Evolutionary conservation across 2,113 vertebrate genomes (phyloP), one percentile per base, ranked within the genome.

Genomic region (Toxotes chatareus): DNA sequence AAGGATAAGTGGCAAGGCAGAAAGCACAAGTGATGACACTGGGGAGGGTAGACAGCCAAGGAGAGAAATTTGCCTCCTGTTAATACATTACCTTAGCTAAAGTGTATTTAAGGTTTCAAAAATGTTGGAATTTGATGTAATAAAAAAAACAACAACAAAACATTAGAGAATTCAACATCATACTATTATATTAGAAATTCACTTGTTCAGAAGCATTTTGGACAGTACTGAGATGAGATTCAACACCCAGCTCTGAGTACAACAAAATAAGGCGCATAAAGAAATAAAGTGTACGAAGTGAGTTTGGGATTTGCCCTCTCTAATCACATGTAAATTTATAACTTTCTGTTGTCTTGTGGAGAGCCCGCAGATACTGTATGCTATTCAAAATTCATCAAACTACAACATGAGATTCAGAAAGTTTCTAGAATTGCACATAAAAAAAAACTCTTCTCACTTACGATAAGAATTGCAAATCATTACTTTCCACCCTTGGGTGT

Each of bases 371-470:
- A 55, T 56, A 49, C 40, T 36, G 4, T 23, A 68, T 3, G 2
- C 47, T 31, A 1, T 36, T 67, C 8, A 77, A 56, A 75, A 66
- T 42, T 36, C 71, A 65, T 32, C n/a, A 56, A 38, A 75, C 65
- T 23, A n/a, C 34, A 60, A 36, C 34, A 16, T 36, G 11, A 12
- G 31, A 27, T 65, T 38, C 7, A 7, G 36, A 55, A 31, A 73
- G 70, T 12, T 2, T 60, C 49, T 5, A 1, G 5, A 27, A 2
- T n/a, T 5, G 16, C 7, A 31, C 5, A 19, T 60, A 19, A 49
- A 55, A 27, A 27, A 27, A 27, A 51, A 13, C 13, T 38, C 14
- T 38, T 19, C 65, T 75, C 32, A 17, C 23, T 55, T 12, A 55
- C 0, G 2, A 17, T 49, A 75, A 67, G 49, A 57, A 60, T 40